Evolutionary conservation across 2,888 invertebrate genomes (phyloP), one percentile per base, ranked within the genome.

Genomic region (Apotomis turbidana): DNA sequence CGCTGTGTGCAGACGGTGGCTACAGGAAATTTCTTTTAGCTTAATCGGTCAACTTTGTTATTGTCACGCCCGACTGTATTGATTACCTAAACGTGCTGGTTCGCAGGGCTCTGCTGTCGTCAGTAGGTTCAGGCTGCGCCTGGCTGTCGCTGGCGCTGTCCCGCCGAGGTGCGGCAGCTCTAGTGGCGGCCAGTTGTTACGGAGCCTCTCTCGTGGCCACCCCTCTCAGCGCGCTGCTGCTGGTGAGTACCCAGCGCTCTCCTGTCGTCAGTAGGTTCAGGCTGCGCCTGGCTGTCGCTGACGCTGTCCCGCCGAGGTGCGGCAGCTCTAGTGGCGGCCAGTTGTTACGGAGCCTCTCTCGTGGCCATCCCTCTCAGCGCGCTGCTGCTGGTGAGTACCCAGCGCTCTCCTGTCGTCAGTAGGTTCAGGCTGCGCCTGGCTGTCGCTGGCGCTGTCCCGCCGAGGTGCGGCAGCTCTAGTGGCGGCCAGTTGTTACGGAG

Each of bases 241-340:
- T 89, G 74, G 88, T 89, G 52, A 82, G 27, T 27, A 0, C 27
- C 27, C 78, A 91, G 90, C 4, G 83, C 87, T 46, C 76, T 90
- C 76, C 76, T 87, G 68, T 82, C 88, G 61, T 84, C 87, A 0
- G 81, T 84, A 54, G 87, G 89, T 68, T 86, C 86, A 4, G 88
- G 88, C 0, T 87, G 90, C 77, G 83, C 83, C 9, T 91, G 91
- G 91, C 78, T 91, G 75, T 85, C 91, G 41, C 82, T 91, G 75
- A 79, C 87, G 46, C 77, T 88, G 75, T 76, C 83, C 27, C 77
- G 75, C 57, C 80, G 78, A 10, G 70, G 77, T 59, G 68, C 68
- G 12, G 77, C 76, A 6, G 77, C 81, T 38, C 66, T 59, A 44
- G 57, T 57, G 10, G 66, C 82, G 3, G 83, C 85, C 27, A 78